Evolutionary conservation across 1,140 invertebrate species (phyloP), one percentile per base, ranked within the genome.

Genomic region (Drosophila malerkotliana): DNA sequence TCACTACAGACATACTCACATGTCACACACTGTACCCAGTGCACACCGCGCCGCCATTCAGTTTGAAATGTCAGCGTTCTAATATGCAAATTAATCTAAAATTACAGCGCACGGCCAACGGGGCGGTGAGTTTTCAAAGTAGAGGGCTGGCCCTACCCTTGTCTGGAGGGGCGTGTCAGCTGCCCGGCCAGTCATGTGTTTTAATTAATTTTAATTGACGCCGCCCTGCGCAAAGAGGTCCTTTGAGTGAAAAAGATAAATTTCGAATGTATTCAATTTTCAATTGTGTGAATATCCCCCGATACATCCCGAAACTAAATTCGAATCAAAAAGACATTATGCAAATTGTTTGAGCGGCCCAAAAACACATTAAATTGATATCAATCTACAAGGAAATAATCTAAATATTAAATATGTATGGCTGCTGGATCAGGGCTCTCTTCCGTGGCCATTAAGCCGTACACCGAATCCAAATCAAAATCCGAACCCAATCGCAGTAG

Each of bases 21-120:
- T 75, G 77, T 71, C 62, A 18, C 14, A 37, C 34, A 52, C 57
- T 77, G 57, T 72, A 30, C 52, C 21, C 21, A 44, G n/a, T 8
- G 7, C 14, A 15, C 15, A 9, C 49, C 30, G 28, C 41, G 39
- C 37, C 30, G 39, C 37, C 30, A 54, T 59, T 21, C 18, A 21
- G 60, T 41, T 58, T 24, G 39, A 54, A 51, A 64, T 84, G 80
- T 77, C 81, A 79, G 81, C 56, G 59, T 57, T 77, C 68, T 79
- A 87, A 81, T 85, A 85, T 85, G 82, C 78, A 85, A 85, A 85
- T 85, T 82, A 85, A 82, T 72, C 48, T 77, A 44, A 85, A 85
- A 85, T 85, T 85, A 78, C 82, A 77, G 63, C 54, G 57, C 69
- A 66, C 47, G 57, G 55, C 55, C 51, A 59, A 41, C 18, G 37